Evolutionary conservation across 2,113 vertebrate genomes (phyloP).

Genomic region (Oxyruncus cristatus): DNA sequence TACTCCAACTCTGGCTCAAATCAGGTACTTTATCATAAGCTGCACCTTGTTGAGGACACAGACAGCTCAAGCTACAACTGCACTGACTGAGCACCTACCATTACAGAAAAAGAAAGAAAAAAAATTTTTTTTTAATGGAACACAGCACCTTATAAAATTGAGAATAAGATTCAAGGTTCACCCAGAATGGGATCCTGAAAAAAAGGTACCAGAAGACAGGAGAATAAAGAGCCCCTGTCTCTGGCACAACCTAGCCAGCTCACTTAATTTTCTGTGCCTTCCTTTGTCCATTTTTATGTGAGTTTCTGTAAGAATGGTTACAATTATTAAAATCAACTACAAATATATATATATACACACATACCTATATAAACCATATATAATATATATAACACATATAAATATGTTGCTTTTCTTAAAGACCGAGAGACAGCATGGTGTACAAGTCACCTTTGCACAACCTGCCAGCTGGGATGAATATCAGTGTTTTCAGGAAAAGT

Average conservation of each 20-base stretch:
- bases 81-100: neutral
- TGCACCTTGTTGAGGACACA: neutral
- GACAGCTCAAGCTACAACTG: neutral
- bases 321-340: neutral
- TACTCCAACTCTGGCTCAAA: neutral
- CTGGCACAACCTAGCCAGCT: neutral
- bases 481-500: neutral
- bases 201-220: neutral
- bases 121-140: neutral
- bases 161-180: neutral
- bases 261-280: neutral
- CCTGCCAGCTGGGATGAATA: neutral
- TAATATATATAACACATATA: neutral
- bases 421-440: neutral
- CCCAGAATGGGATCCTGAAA: neutral
- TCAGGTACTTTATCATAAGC: neutral
- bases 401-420: neutral
- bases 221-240: neutral
- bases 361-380: neutral
- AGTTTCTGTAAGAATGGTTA: neutral
- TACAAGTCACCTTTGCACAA: neutral
- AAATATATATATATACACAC: neutral
- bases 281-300: neutral
- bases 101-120: neutral
- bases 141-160: neutral